Base-by-base conservation (phyloP, 2,113 vertebrate species). In the Colistium nudipinnis region DNA sequence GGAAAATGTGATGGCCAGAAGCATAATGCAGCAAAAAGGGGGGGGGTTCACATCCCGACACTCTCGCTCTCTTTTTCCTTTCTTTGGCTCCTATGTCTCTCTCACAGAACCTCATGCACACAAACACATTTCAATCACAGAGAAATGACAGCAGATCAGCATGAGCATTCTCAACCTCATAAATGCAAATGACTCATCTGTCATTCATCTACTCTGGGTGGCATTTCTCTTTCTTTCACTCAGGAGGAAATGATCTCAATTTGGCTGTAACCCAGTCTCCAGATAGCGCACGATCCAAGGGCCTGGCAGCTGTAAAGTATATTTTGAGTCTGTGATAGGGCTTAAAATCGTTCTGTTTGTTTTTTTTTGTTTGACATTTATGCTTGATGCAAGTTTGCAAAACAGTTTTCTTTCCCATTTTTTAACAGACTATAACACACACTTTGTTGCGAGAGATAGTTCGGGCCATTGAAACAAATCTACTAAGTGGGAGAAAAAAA, bases 161-260 rank as follows among this genome's bases (percentile, higher is more conserved):
- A 51, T 76, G 81, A 86, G 81, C 60, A 69, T 86, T 77, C 70
- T 80, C 62, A 70, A 59, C 76, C 83, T 85, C 79, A 78, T 88
- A 83, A 85, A 90, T 84, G 86, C 78, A 87, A 87, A 87, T 87
- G 65, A 88, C 65, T 88, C 78, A 75, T 88, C 74, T 73, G 83
- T 74, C 85, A 89, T 89, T 90, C 87, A 85, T 80, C 83, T 74
- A 48, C 79, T 70, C 85, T 61, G 39, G 82, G 77, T 80, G 87
- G 74, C 83, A 81, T 85, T 89, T 85, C 62, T 87, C 64, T 84
- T 77, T 73, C 74, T 78, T 61, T 80, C 70, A 79, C 44, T 82
- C 45, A 7, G 19, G 48, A 51, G 47, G 61, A 70, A 69, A 77
- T 84, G 39, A 82, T 84, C 76, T 80, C 74, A 39, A 82, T 78